phyloP scores from a whole-genome alignment of 2,888 invertebrate genomes.

The Epinotia brunnichana region DNA sequence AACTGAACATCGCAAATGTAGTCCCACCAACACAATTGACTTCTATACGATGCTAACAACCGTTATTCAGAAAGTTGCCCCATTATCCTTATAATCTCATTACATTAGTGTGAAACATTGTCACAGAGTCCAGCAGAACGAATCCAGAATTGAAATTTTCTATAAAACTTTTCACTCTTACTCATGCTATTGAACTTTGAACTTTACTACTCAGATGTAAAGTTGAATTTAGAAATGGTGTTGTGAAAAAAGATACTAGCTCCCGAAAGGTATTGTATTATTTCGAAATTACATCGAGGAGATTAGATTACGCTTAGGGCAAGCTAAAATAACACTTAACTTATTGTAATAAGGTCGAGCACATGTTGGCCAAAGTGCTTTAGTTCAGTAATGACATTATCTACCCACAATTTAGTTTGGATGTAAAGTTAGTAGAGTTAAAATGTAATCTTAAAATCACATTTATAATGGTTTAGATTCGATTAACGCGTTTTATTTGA shows the following conservation, averaged over 20 bases:
- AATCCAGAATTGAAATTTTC: slow-evolving; percentile 35
- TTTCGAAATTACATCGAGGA: slow-evolving; percentile 28
- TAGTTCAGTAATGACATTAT: slow-evolving; percentile 19
- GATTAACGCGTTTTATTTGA: too few species aligned
- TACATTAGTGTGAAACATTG: slow-evolving; percentile 34
- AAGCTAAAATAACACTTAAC: slow-evolving; percentile 21
- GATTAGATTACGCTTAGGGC: neutral
- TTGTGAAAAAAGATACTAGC: neutral
- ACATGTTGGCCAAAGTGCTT: neutral
- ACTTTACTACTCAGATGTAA: neutral
- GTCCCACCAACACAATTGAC: neutral
- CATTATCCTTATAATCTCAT: slow-evolving; percentile 38
- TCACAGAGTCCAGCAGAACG: slow-evolving; percentile 30
- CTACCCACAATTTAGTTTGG: slow-evolving; percentile 30
- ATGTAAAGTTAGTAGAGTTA: slow-evolving; percentile 10
- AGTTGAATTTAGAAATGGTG: neutral
- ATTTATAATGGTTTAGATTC: too few species aligned
- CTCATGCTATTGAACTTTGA: neutral
- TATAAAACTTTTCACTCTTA: neutral
- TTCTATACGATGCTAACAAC: slow-evolving; percentile 8
- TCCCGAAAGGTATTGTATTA: neutral
- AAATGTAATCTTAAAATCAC: neutral
- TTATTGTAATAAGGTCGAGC: slow-evolving; percentile 19
- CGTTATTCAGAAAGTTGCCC: slow-evolving; percentile 13
- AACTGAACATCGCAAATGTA: neutral